Base-by-base conservation (phyloP, 2,797 vertebrate species). In the Pipistrellus kuhlii region DNA sequence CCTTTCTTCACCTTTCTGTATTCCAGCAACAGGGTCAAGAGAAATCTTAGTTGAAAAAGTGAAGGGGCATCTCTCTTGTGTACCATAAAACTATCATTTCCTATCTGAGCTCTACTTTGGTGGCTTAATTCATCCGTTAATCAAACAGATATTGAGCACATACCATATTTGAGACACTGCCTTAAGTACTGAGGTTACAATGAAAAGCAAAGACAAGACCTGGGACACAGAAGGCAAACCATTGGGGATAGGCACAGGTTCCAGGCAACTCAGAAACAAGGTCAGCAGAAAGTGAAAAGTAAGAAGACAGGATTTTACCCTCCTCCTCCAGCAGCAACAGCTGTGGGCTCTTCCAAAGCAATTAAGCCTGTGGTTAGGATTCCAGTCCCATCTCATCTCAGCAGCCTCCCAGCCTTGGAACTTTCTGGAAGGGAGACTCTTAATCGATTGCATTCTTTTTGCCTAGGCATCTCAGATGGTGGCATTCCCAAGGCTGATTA, bases 381-480 rank as follows among this genome's bases (percentile, higher is more conserved):
- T 95, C 91, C 95, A 92, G 76, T 8, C 71, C 92, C 90, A 78
- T 72, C 85, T 93, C 96, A 57, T 95, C 96, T 95, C 90, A 91
- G 87, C 81, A 85, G 87, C 48, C 72, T 81, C 11, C 8, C 62
- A 88, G 89, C 59, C 81, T 88, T 53, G 41, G 94, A 90, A 95
- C 15, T 12, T 91, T 96, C 90, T 91, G 86, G 90, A 91, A 80
- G 84, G 55, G 88, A 93, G 92, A 69, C 66, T 87, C 82, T 94
- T 89, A 94, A 95, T 96, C 82, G 69, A 96, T 95, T 80, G 76
- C 80, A 85, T 93, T 96, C 90, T 68, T 97, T 96, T n/a, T 95
- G 94, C 81, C 82, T 92, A 86, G 95, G 95, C 88, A 94, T 97
- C 94, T 95, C 90, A 92, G 90, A 97, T 96, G 95, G 95, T 97